These are phyloP conservation scores for Octomys mimax DNA, from an alignment of 2,797 vertebrate genomes.

Conservation along the genomic window DNA sequence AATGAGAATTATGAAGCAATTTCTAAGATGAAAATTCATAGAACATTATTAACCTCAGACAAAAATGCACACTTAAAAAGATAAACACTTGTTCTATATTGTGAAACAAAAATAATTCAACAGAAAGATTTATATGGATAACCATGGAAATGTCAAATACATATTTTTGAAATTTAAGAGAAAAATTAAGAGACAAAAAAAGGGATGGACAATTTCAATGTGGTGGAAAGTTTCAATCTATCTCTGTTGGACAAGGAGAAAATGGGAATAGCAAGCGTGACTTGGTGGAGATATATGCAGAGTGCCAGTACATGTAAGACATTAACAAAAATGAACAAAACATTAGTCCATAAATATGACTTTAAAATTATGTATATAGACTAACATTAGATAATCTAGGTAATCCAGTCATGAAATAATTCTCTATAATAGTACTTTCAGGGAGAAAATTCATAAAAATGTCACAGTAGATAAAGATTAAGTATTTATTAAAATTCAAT, in stretches of 20 bases:
- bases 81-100: neutral
- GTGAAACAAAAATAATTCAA: neutral
- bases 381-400: neutral
- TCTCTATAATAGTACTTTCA: conserved; percentile 20
- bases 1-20: neutral
- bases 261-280: neutral
- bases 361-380: neutral
- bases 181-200: neutral
- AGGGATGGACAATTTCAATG: neutral
- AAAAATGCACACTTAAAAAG: neutral
- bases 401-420: neutral
- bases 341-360: neutral
- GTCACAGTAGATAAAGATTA: neutral
- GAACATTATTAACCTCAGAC: neutral
- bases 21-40: neutral
- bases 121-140: neutral
- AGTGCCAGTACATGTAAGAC: neutral
- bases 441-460: conserved; percentile 22
- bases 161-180: neutral
- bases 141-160: neutral
- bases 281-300: neutral
- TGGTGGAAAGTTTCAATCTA: neutral
- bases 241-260: neutral
- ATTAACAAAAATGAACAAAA: conserved; percentile 9
- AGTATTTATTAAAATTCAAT: conserved; percentile 33